A percentile compares a stretch with the other conserved stretches of the same genome.
phyloP scores from a whole-genome alignment of 1,140 invertebrate species.

The Nymphalis io region DNA sequence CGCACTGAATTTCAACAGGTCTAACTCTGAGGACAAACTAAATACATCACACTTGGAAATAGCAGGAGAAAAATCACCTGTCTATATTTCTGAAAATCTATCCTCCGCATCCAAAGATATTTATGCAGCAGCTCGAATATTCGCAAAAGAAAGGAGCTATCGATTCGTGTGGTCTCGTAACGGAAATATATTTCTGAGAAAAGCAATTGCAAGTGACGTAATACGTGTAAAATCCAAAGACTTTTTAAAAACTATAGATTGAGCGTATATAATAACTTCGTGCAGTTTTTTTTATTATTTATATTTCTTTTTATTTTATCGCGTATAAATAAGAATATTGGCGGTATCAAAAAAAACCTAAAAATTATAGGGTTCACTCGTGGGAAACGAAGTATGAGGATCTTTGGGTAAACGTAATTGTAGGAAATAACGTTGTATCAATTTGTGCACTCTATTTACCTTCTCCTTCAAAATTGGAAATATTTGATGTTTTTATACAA shows the following conservation, averaged over 20 bases:
- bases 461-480: too few species aligned
- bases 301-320: too few species aligned
- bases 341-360: too few species aligned
- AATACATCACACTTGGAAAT: constrained; percentile 11
- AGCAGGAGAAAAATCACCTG: constrained; percentile 13
- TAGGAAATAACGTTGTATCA: too few species aligned
- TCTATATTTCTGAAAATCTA: constrained; percentile 12
- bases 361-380: too few species aligned
- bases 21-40: not conserved
- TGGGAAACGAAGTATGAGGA: too few species aligned
- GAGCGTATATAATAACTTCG: constrained; percentile 3
- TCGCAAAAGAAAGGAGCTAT: constrained; percentile 23
- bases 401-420: too few species aligned
- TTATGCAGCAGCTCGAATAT: constrained; percentile 10
- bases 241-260: constrained; percentile 16
- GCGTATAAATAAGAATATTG: too few species aligned
- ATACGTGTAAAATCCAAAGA: not conserved
- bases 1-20: constrained; percentile 9
- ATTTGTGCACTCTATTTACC: too few species aligned
- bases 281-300: constrained; percentile 1
- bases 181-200: constrained; percentile 18
- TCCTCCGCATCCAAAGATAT: constrained; percentile 11
- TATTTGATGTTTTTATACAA: too few species aligned
- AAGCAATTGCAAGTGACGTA: constrained; percentile 14
- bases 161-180: constrained; percentile 27